Evolutionary conservation across 2,888 invertebrate genomes (phyloP).

Genomic region (Scaptomyza polygonia): DNA sequence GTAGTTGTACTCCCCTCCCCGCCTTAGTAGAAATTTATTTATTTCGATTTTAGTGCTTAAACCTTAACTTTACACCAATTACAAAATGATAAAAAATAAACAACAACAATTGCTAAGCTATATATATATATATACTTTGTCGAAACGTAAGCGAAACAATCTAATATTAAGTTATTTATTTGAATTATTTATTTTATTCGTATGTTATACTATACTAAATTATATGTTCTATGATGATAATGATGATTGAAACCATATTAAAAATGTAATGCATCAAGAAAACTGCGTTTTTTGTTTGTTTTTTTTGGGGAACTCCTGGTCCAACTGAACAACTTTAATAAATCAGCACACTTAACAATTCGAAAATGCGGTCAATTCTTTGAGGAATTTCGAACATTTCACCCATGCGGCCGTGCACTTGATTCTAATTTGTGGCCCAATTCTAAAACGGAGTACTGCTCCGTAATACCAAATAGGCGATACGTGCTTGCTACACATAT

Average conservation of each 20-base stretch:
- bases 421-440: constrained; percentile 70
- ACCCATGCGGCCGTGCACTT: constrained; percentile 58
- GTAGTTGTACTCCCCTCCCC: constrained; percentile 64
- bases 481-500: constrained; percentile 51
- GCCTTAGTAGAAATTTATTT: constrained; percentile 61
- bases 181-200: constrained; percentile 62
- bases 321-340: constrained; percentile 10
- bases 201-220: constrained; percentile 37
- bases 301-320: constrained; percentile 12
- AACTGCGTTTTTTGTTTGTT: not conserved
- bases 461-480: constrained; percentile 70
- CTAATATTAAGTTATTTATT: constrained; percentile 71
- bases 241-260: constrained; percentile 48
- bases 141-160: constrained; percentile 28
- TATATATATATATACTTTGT: constrained; percentile 23
- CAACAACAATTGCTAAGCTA: constrained; percentile 17
- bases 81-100: constrained; percentile 10
- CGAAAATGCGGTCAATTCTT: constrained; percentile 68
- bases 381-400: constrained; percentile 65
- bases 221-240: not conserved
- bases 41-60: constrained; percentile 50
- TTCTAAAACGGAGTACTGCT: constrained; percentile 54
- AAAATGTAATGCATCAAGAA: constrained; percentile 17
- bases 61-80: constrained; percentile 16
- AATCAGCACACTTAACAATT: constrained; percentile 23